Percentiles rank a stretch among this genome's conserved stretches.
These are phyloP conservation scores for Callocephalon fimbriatum DNA, from an alignment of 2,113 vertebrate genomes.

Conservation along the genomic window DNA sequence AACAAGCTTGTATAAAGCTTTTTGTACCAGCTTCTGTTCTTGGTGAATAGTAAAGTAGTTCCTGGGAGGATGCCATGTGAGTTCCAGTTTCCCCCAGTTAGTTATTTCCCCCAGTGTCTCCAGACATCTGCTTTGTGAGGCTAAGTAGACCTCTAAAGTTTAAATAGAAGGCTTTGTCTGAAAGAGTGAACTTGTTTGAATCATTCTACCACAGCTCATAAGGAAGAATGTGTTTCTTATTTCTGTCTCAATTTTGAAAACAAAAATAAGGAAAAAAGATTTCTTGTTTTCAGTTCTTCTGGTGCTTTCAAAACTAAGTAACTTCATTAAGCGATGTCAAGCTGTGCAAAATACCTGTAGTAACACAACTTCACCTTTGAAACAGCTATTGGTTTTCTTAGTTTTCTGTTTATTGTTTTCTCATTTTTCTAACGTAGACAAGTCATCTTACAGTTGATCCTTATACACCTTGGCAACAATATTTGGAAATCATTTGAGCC, in stretches of 20 bases:
- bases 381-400: background rate
- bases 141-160: background rate
- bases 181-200: background rate
- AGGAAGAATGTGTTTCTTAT: background rate
- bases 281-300: background rate
- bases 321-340: background rate
- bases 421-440: background rate
- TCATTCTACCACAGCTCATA: background rate
- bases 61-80: accelerated
- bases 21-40: background rate
- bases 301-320: background rate
- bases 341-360: background rate
- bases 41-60: background rate
- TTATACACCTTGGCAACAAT: background rate
- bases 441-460: background rate
- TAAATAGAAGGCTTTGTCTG: background rate
- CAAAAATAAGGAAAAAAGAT: background rate
- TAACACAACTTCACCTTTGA: background rate
- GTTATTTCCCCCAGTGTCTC: background rate
- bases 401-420: background rate
- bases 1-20: background rate
- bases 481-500: background rate
- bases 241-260: background rate
- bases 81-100: background rate
- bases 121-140: background rate